Base-by-base conservation (phyloP, 2,797 vertebrate species). In the Phoxinus dragarum region DNA sequence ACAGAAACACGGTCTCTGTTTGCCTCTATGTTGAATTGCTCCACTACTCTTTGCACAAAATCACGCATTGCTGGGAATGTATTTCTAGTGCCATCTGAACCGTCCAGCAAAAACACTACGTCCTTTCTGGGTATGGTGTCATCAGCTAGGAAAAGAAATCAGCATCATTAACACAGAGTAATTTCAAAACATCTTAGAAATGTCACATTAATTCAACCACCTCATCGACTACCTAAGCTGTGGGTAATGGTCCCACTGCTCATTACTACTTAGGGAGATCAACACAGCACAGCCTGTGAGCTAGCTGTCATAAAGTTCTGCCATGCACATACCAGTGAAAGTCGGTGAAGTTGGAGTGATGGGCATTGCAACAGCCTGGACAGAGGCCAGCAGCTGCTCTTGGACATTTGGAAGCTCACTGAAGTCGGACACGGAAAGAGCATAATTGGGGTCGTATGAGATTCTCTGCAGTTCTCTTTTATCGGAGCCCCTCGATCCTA, bases 41-140 rank as follows among this genome's bases (percentile, higher is more conserved):
- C 93, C 0, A 96, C 94, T 19, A 96, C 87, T 34, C 88, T 92
- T 87, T 94, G 92, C 42, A 96, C 86, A 87, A 88, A 86, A 21
- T 86, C 87, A 56, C 34, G 68, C 71, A 88, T 67, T 94, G 96
- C 0, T 19, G 80, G 82, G 61, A 88, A 90, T 44, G 79, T 77
- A 85, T 75, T 87, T 31, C 87, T 86, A 49, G 76, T 88, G 16
- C 92, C 91, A 10, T 96, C 95, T 0, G 96, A 96, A 64, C 96
- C 95, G 2, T 96, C 96, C 0, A 97, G 90, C 84, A 97, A 67
- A 75, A 61, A 86, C 61, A 85, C 76, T 21, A 88, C 17, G 17
- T 86, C 84, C 71, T 73, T 83, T 40, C 69, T 83, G 77, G 75
- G 68, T n/a, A 54, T 21, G 14, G 6, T 12, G 23, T 73, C 11